phyloP scores from a whole-genome alignment of 2,797 vertebrate species.

The Morelia viridis region DNA sequence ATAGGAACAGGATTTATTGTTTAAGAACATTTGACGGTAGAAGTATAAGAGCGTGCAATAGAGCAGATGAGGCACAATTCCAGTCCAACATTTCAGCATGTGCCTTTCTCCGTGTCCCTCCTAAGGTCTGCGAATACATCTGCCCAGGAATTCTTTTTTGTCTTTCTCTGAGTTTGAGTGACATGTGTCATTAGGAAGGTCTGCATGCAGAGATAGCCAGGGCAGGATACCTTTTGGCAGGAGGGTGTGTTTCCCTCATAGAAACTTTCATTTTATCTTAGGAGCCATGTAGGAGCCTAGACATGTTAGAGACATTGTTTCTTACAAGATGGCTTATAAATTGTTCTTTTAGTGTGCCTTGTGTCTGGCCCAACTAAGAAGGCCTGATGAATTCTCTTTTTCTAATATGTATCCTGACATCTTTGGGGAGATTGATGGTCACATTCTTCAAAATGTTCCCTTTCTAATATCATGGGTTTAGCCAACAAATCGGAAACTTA shows the following conservation, averaged over 20 bases:
- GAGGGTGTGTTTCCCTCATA: not conserved
- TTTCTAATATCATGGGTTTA: not conserved
- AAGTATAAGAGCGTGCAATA: not conserved
- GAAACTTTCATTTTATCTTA: not conserved
- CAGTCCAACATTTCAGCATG: not conserved
- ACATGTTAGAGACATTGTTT: not conserved
- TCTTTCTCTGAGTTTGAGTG: not conserved
- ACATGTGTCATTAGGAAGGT: not conserved
- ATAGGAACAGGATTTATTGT: slow-evolving; percentile 50
- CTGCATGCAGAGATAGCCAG: not conserved
- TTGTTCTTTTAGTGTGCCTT: not conserved
- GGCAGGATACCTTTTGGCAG: not conserved
- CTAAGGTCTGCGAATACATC: not conserved
- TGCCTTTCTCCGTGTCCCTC: not conserved
- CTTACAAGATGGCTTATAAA: not conserved
- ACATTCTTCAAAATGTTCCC: not conserved
- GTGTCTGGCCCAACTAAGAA: not conserved
- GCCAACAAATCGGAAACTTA: not conserved
- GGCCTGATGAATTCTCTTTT: not conserved
- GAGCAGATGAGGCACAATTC: not conserved
- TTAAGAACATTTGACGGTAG: slow-evolving; percentile 24
- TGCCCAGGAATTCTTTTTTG: not conserved
- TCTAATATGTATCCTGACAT: not conserved
- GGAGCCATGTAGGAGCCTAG: not conserved
- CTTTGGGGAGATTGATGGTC: not conserved